Base-by-base conservation (phyloP, 2,113 vertebrate species). In the Tachysurus vachellii region DNA sequence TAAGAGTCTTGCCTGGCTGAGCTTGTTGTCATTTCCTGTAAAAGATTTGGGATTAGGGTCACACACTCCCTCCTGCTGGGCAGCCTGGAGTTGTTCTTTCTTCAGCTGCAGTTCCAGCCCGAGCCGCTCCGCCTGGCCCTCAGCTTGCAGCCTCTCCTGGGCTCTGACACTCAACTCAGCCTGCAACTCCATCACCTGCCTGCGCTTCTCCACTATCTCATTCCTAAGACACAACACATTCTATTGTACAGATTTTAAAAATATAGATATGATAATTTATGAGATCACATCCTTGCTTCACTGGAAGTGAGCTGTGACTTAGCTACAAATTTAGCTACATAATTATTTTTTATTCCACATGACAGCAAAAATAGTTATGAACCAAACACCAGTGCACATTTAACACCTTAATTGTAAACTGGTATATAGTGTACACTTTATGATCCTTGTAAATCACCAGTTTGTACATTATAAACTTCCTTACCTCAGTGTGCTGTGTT, bases 161-260 rank as follows among this genome's bases (percentile, higher is more conserved):
- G 90, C 89, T 86, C 88, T 92, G 81, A 92, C 89, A 61, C 93
- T 94, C 59, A 96, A 92, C 87, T 95, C 92, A 73, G 94, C 92
- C 91, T 96, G 96, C 56, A 96, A 93, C 83, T 94, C 93, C 54
- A 96, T 93, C 36, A 89, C 93, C 93, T 95, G 96, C 28, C 57
- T 85, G 16, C 89, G 92, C 80, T 92, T 93, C 50, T 91, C 91
- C 16, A 85, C 90, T 92, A 94, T 80, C 84, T 94, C 94, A 42
- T 91, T 91, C 85, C 95, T 95, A 90, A 56, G 6, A 85, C n/a
- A 87, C n/a, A 87, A 7, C 53, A 86, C 56, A 62, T 56, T 50
- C 26, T 14, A 73, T 44, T 28, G 42, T 50, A 77, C 2, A 76
- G 44, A 50, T 26, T 44, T 44, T 19, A 17, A 77, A 47, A 77